Evolutionary conservation across 2,797 vertebrate genomes (phyloP).

Genomic region (Bryconaethiops microstoma): DNA sequence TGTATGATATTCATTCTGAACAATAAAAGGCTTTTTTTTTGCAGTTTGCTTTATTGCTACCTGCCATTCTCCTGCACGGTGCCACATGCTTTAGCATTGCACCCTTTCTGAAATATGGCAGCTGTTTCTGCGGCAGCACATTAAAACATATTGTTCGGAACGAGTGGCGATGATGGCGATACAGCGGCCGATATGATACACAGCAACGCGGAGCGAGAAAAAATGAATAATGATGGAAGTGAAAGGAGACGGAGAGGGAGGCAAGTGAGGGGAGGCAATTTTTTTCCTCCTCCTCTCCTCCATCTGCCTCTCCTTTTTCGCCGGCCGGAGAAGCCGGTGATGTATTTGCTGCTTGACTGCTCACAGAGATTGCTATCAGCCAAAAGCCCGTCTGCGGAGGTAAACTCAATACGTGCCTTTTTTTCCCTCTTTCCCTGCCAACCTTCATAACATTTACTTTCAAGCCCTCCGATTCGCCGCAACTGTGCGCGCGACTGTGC

Average conservation of each 20-base stretch:
- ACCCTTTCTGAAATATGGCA: conserved; percentile 48
- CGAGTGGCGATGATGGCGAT: conserved; percentile 55
- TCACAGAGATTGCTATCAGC: conserved; percentile 78
- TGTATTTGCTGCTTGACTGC: conserved; percentile 82
- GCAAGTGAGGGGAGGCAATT: conserved; percentile 13
- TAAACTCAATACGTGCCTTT: conserved; percentile 59
- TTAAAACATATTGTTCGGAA: conserved; percentile 63
- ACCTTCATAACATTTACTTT: conserved; percentile 75
- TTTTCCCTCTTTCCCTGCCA: conserved; percentile 36
- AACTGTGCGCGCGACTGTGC: neutral
- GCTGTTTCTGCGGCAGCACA: conserved; percentile 41
- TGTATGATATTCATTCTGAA: neutral
- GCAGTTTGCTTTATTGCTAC: conserved; percentile 46
- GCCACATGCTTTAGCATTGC: conserved; percentile 42
- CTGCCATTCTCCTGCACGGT: conserved; percentile 68
- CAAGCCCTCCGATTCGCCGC: conserved; percentile 57
- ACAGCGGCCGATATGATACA: conserved; percentile 55
- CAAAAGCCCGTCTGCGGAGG: conserved; percentile 64
- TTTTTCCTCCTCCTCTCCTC: conserved; percentile 64
- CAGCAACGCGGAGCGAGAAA: conserved; percentile 50
- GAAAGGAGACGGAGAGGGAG: conserved; percentile 50
- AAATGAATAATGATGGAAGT: conserved; percentile 60
- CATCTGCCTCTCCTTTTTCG: conserved; percentile 59
- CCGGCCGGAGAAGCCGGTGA: conserved; percentile 76
- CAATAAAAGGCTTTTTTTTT: conserved; percentile 52